phyloP scores from a whole-genome alignment of 2,113 vertebrate species.

The Thamnophis sirtalis region DNA sequence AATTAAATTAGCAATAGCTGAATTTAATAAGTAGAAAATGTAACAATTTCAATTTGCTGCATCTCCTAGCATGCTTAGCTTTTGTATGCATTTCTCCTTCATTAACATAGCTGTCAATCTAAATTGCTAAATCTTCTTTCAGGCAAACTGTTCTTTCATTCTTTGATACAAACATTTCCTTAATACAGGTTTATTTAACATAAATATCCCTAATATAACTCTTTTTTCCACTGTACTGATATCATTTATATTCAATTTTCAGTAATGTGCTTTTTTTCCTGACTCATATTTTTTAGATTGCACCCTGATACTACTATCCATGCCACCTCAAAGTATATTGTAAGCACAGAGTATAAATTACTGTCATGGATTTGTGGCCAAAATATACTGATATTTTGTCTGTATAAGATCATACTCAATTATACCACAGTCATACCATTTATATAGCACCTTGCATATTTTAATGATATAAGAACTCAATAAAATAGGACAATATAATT shows the following conservation, averaged over 20 bases:
- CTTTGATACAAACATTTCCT: background rate
- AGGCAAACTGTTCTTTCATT: background rate
- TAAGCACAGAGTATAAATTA: background rate
- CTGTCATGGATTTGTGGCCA: background rate
- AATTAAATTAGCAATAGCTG: background rate
- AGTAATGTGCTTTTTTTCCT: background rate
- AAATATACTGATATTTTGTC: background rate
- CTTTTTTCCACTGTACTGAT: background rate
- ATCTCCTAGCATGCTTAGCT: background rate
- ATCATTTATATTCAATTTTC: background rate
- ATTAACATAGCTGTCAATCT: background rate
- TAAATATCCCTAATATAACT: background rate
- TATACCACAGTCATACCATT: background rate
- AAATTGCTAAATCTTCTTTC: background rate
- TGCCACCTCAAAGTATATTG: background rate
- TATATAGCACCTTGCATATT: background rate
- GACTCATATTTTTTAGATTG: background rate
- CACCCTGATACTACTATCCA: background rate
- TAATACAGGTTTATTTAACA: background rate
- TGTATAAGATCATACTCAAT: background rate
- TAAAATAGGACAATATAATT: background rate
- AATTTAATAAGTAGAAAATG: background rate
- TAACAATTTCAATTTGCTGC: background rate
- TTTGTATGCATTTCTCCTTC: background rate
- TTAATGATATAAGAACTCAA: background rate